Evolutionary conservation across 2,113 vertebrate genomes (phyloP), one percentile per base, ranked within the genome.

Genomic region (Phalacrocorax pelagicus): DNA sequence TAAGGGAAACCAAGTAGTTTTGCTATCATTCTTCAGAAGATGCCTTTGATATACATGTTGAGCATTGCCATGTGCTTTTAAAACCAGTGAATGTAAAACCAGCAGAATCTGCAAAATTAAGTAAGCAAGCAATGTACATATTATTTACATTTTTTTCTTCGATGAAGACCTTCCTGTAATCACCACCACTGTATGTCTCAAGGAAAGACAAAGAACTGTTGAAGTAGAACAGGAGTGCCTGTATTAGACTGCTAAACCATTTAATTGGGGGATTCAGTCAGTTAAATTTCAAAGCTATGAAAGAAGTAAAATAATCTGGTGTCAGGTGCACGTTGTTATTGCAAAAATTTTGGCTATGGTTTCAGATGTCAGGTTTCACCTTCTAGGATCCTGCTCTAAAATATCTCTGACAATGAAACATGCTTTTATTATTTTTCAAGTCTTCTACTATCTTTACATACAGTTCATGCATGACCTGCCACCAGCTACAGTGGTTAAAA

Each of bases 231-330:
- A 88, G 32, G 10, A 92, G 24, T 84, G 29, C 6, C 63, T 80
- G 42, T 30, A 86, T 67, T 80, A 96, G 29, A 85, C 67, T 95
- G 71, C 38, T 80, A 86, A 96, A 79, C 9, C 38, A 13, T 91
- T 92, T 71, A 90, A 83, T 6, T 82, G 65, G 15, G 55, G n/a
- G 81, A 94, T 88, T 96, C 81, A 89, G 44, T 27, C 73, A 86
- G 66, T 59, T 82, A 86, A 91, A 96, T 97, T 98, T 99, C 98
- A 98, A 98, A 98, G 98, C 95, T 97, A 96, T 97, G 89, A 77
- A 87, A 88, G 91, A 47, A 95, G 57, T 62, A 58, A 84, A 92
- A 95, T 75, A 70, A 98, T 73, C 90, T 82, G 52, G 86, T 94
- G 84, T 98, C 94, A 97, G 96, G 91, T 97, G 93, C 93, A 91